Conservation (phyloP, 2,888 invertebrate species). For the Microctonus hyperodae region DNA sequence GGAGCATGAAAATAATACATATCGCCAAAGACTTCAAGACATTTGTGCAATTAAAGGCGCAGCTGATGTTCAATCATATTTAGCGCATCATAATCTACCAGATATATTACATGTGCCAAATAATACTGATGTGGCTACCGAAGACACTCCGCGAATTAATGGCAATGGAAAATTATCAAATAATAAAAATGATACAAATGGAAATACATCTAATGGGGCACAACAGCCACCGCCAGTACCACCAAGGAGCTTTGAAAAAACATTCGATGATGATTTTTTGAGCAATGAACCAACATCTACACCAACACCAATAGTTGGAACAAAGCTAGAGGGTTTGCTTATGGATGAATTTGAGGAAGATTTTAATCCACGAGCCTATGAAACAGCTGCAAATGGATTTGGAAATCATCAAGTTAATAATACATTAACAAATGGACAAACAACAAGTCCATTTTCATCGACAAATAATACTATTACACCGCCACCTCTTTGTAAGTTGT, state of each 20-base stretch:
- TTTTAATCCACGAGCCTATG: conserved; percentile 89
- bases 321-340: conserved; percentile 78
- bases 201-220: conserved; percentile 60
- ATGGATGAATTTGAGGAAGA: conserved; percentile 82
- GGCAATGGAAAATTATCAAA: conserved; percentile 41
- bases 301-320: conserved; percentile 71
- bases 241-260: conserved; percentile 59
- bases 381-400: conserved; percentile 66
- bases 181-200: conserved; percentile 51
- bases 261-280: conserved; percentile 60
- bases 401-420: conserved; percentile 56
- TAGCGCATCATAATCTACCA: conserved; percentile 65
- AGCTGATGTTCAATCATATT: conserved; percentile 65
- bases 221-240: conserved; percentile 58
- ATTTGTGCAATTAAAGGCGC: conserved; percentile 67
- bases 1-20: conserved; percentile 84
- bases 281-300: conserved; percentile 48
- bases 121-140: conserved; percentile 34
- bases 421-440: conserved; percentile 57
- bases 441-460: conserved; percentile 63
- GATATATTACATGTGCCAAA: conserved; percentile 63
- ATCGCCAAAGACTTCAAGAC: conserved; percentile 82
- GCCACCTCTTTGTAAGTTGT: conserved; percentile 74
- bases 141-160: conserved; percentile 52
- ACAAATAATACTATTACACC: conserved; percentile 64